These are phyloP conservation scores for Lymantria dispar DNA, from an alignment of 2,888 invertebrate species.

Conservation along the genomic window DNA sequence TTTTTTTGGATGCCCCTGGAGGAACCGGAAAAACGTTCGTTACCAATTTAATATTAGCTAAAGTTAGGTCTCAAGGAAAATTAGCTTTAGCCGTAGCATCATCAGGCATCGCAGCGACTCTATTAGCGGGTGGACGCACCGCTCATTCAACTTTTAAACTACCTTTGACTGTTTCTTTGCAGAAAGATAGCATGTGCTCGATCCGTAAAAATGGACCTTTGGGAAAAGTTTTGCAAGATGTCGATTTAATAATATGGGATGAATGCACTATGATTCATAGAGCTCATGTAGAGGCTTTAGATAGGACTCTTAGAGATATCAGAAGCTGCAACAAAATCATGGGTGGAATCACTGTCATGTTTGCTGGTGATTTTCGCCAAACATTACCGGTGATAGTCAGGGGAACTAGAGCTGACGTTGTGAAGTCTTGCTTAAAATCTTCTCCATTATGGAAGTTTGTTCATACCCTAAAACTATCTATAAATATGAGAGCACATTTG, in stretches of 20 bases:
- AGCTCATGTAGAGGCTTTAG: constrained; percentile 10
- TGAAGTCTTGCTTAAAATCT: constrained; percentile 29
- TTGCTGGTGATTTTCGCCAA: constrained; percentile 16
- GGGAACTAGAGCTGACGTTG: constrained; percentile 33
- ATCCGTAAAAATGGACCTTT: constrained; percentile 22
- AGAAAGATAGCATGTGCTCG: constrained; percentile 24
- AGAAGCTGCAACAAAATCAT: constrained; percentile 18
- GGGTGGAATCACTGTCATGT: constrained; percentile 17
- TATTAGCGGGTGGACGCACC: constrained; percentile 5
- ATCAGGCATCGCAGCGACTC: background rate
- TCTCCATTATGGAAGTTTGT: constrained; percentile 19
- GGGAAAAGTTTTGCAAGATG: constrained; percentile 12
- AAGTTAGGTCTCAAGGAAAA: constrained; percentile 21
- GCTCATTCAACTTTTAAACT: constrained; percentile 2
- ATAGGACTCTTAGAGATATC: constrained; percentile 2
- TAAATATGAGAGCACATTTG: constrained; percentile 31
- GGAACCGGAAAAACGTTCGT: constrained; percentile 13
- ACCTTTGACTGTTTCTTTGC: constrained; percentile 17
- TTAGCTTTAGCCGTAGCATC: constrained; percentile 17
- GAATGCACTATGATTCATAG: constrained; percentile 29
- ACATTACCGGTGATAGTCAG: constrained; percentile 20
- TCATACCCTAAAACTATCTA: constrained; percentile 28
- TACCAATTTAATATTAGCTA: constrained; percentile 20
- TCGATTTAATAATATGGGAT: constrained; percentile 28
- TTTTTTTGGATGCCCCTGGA: constrained; percentile 13